Conservation (phyloP, 2,888 invertebrate species). For the Erpobdella octoculata region DNA sequence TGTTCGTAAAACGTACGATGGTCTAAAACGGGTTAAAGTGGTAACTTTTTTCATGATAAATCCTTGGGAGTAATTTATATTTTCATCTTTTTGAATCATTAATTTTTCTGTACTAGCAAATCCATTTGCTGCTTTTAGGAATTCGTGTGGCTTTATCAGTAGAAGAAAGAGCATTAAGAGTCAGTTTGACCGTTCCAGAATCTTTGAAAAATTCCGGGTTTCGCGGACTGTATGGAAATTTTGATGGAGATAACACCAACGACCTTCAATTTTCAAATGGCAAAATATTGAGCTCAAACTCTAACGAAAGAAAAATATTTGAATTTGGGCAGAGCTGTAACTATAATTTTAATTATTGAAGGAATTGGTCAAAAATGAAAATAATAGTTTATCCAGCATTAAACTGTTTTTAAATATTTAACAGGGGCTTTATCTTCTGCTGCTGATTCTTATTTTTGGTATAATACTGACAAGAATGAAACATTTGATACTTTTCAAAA, state of each 20-base stretch:
- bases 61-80: too few species aligned
- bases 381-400: too few species aligned
- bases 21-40: too few species aligned
- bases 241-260: conserved; percentile 25
- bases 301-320: conserved; percentile 26
- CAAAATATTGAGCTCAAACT: background rate
- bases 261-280: conserved; percentile 18
- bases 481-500: background rate
- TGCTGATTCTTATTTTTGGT: conserved; percentile 16
- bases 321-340: conserved; percentile 24
- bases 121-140: background rate
- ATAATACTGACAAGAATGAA: conserved; percentile 21
- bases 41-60: too few species aligned
- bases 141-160: background rate
- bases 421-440: conserved; percentile 11
- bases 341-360: too few species aligned
- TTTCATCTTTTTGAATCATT: too few species aligned
- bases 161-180: conserved; percentile 4
- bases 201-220: background rate
- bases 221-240: conserved; percentile 24
- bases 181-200: conserved; percentile 2
- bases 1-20: too few species aligned
- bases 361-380: too few species aligned
- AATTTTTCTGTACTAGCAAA: too few species aligned
- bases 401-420: background rate